Base-by-base conservation (phyloP, 2,888 invertebrate genomes). In the Actias luna region DNA sequence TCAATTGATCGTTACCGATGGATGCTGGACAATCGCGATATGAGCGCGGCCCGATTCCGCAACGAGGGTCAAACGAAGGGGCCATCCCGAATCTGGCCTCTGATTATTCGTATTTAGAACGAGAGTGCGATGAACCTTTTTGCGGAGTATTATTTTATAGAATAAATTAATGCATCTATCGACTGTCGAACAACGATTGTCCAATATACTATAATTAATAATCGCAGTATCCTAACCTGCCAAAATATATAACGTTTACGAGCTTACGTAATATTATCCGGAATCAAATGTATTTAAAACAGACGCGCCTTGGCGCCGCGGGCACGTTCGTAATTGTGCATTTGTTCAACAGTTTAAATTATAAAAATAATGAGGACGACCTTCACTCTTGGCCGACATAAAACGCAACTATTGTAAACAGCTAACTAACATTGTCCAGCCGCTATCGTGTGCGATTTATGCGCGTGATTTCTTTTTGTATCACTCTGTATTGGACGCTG, bases 1-100 rank as follows among this genome's bases (percentile, higher is more conserved):
- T 91, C 88, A 91, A 90, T 87, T 91, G 81, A 80, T 82, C 81
- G 82, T 79, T 75, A 84, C 84, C 87, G 87, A 87, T 90, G 88
- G 85, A 76, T 82, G 85, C 84, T 87, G 86, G 85, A 83, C 84
- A 80, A 77, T 85, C 84, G 88, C 87, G 78, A 85, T 86, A 82
- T 78, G 79, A 85, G 74, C 73, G 71, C 73, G 84, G 72, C 80
- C 82, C 80, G 82, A 80, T 84, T 84, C 84, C 69, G 77, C 84
- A 91, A 91, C 83, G 69, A 84, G 88, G 89, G 90, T 92, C 84
- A 92, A 91, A 82, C 78, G 82, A 78, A 77, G 76, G 75, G 89
- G 89, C 80, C 88, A 86, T 82, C 80, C 79, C 76, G 82, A 87
- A 88, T 89, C 88, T 87, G 85, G 81, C 80, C 77, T 74, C 72